Conservation (phyloP, 2,888 invertebrate species). For the Brenthis daphne region DNA sequence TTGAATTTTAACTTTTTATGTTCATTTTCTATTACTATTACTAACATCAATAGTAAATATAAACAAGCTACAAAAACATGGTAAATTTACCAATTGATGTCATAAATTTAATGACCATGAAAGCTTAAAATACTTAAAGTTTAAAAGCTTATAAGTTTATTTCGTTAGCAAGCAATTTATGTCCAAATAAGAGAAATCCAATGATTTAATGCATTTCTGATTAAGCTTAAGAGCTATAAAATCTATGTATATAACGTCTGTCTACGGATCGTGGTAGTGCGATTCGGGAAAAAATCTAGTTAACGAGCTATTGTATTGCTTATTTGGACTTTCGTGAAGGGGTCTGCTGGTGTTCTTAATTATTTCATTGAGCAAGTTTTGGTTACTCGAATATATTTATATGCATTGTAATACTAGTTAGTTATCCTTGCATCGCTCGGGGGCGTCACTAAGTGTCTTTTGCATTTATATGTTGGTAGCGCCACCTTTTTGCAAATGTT, state of each 20-base stretch:
- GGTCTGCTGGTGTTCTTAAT: slow-evolving; percentile 59
- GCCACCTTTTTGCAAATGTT: background rate
- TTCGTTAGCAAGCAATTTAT: no score
- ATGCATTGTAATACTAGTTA: background rate
- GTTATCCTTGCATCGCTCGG: background rate
- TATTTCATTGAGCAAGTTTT: slow-evolving; percentile 63
- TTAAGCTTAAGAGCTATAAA: slow-evolving; percentile 51
- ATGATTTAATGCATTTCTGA: slow-evolving; percentile 50
- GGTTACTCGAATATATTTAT: slow-evolving; percentile 47
- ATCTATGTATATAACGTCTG: slow-evolving; percentile 16
- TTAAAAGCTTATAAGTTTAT: background rate
- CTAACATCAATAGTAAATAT: no score
- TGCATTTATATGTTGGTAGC: background rate
- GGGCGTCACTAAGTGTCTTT: no score
- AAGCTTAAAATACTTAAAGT: background rate
- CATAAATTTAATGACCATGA: no score
- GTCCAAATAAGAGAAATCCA: no score
- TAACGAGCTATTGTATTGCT: slow-evolving; percentile 75
- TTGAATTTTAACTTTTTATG: no score
- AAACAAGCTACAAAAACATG: no score
- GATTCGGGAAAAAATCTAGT: slow-evolving; percentile 58
- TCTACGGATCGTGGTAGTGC: slow-evolving; percentile 47
- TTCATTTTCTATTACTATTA: no score
- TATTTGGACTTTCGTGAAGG: slow-evolving; percentile 66
- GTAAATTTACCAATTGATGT: no score